These are phyloP conservation scores for Drosophila kokeensis DNA, from an alignment of 2,888 invertebrate species.

Conservation along the genomic window DNA sequence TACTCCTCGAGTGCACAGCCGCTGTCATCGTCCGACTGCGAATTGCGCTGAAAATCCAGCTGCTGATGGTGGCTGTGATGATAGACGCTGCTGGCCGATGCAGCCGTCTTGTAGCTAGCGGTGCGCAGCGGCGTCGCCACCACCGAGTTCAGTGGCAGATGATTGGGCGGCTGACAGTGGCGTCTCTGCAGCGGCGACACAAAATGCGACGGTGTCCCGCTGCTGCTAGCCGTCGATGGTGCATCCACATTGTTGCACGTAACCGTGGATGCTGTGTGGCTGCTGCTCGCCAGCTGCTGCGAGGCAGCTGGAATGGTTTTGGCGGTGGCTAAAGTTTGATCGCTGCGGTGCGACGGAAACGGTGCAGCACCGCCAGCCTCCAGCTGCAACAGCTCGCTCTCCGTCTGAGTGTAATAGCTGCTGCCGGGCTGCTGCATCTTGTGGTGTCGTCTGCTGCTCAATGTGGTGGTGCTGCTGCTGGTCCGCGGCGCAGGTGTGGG, in stretches of 20 bases:
- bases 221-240: slow-evolving; percentile 68
- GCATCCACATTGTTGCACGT: slow-evolving; percentile 69
- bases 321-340: slow-evolving; percentile 41
- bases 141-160: slow-evolving; percentile 82
- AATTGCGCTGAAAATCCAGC: slow-evolving; percentile 91
- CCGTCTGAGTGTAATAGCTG: slow-evolving; percentile 84
- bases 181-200: slow-evolving; percentile 84
- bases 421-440: slow-evolving; percentile 82
- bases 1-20: slow-evolving; percentile 99
- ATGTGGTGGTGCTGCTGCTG: slow-evolving; percentile 30
- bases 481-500: slow-evolving; percentile 62
- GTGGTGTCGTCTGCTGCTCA: slow-evolving; percentile 41
- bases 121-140: slow-evolving; percentile 81
- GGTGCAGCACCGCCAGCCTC: slow-evolving; percentile 77
- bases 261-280: slow-evolving; percentile 34
- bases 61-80: slow-evolving; percentile 84
- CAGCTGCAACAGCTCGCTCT: slow-evolving; percentile 83
- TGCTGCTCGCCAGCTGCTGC: slow-evolving; percentile 51
- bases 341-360: slow-evolving; percentile 64
- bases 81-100: slow-evolving; percentile 70
- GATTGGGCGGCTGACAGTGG: slow-evolving; percentile 82
- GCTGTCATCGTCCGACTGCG: slow-evolving; percentile 98
- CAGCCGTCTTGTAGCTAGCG: slow-evolving; percentile 82
- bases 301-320: slow-evolving; percentile 37
- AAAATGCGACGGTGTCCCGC: slow-evolving; percentile 78